A percentile compares a stretch with the other conserved stretches of the same genome.
Conservation (phyloP, 2,888 invertebrate species). For the Thecophora atra region DNA sequence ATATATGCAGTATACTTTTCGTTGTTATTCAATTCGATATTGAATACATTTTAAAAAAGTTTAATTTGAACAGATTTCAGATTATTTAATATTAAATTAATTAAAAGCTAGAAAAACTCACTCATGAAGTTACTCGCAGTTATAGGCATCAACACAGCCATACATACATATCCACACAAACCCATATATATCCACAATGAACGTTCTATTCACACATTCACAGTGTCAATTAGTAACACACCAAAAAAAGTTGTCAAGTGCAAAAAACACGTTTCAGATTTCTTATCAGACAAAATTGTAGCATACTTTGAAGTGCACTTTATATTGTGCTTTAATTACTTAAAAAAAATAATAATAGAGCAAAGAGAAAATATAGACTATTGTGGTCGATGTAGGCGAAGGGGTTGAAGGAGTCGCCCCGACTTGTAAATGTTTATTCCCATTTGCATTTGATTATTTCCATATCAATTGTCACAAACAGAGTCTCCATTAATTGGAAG, state of each 20-base stretch:
- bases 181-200: constrained; percentile 17
- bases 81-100: constrained; percentile 16
- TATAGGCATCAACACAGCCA: not conserved
- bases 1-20: too few relatives aligned
- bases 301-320: constrained; percentile 27
- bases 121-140: not conserved
- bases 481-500: too few relatives aligned
- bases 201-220: constrained; percentile 14
- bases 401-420: too few relatives aligned
- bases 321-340: constrained; percentile 11
- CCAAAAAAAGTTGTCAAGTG: constrained; percentile 11
- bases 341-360: constrained; percentile 2
- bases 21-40: too few relatives aligned
- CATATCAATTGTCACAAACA: too few relatives aligned
- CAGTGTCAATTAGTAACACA: constrained; percentile 5
- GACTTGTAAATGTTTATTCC: too few relatives aligned
- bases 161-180: constrained; percentile 5
- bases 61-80: too few relatives aligned
- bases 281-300: constrained; percentile 29
- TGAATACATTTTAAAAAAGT: too few relatives aligned
- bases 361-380: not conserved
- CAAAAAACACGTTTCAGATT: constrained; percentile 18
- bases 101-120: not conserved
- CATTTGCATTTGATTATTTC: too few relatives aligned
- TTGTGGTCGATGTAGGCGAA: not conserved